These are phyloP conservation scores for Phenganax stokvisi DNA, from an alignment of 92 coral and sea anemone genomes.

Conservation along the genomic window DNA sequence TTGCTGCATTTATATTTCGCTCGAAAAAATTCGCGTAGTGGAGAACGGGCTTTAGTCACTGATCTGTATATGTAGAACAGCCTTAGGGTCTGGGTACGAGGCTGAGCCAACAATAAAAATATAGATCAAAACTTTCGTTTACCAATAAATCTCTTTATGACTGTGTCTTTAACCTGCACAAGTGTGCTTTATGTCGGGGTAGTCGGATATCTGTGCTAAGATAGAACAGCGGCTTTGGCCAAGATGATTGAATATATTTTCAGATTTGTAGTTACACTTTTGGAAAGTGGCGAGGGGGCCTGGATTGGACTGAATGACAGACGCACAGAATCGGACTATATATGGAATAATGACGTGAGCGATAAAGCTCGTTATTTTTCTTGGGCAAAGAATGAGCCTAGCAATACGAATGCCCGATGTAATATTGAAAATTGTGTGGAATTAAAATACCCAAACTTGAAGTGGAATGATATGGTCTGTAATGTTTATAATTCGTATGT, in stretches of 20 bases:
- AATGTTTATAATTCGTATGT: conserved; percentile 69
- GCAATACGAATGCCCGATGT: conserved; percentile 67
- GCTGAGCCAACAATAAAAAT: not conserved
- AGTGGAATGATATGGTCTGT: conserved; percentile 95
- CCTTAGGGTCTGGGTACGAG: no score
- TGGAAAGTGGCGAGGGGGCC: conserved; percentile 75
- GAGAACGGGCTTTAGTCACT: no score
- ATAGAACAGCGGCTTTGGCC: no score
- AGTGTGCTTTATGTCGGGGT: no score
- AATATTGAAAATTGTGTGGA: conserved; percentile 88
- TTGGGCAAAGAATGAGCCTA: conserved; percentile 70
- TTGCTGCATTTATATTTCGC: no score
- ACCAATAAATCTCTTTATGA: not conserved
- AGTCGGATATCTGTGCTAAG: no score
- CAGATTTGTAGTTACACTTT: conserved; percentile 73
- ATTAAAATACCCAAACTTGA: conserved; percentile 61
- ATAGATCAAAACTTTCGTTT: not conserved
- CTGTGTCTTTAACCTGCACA: not conserved
- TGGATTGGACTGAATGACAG: conserved; percentile 94
- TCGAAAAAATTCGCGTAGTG: no score
- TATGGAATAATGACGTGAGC: conserved; percentile 77
- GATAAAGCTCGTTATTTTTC: conserved; percentile 53
- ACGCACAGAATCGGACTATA: conserved; percentile 61
- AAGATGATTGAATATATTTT: not conserved
- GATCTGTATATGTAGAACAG: no score